Percentiles rank a stretch among this genome's conserved stretches.
These are phyloP conservation scores for rat (Rattus norvegicus) DNA, from an alignment of 2,113 vertebrate genomes.

Conservation along the genomic window GRCr8 NC_086033.1:40689501-40690000, in stretches of 20 bases:
- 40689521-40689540: conserved; percentile 26
- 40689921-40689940: background rate
- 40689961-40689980: background rate
- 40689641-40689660: background rate
- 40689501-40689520: background rate
- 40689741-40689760: background rate
- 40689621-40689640: background rate
- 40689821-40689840: background rate
- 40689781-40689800: background rate
- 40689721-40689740: background rate
- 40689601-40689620: background rate
- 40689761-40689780: background rate
- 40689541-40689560: conserved; percentile 20
- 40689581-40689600: background rate
- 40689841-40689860: background rate
- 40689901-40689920: background rate
- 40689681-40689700: background rate
- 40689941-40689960: background rate
- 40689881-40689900: background rate
- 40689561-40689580: background rate
- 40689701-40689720: background rate
- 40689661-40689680: background rate
- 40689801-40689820: background rate
- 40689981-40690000: no score
- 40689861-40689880: background rate